Percentiles rank a stretch among this genome's conserved stretches.
These are phyloP conservation scores for Lymantria monacha DNA, from an alignment of 2,888 invertebrate genomes.

Conservation along the genomic window DNA sequence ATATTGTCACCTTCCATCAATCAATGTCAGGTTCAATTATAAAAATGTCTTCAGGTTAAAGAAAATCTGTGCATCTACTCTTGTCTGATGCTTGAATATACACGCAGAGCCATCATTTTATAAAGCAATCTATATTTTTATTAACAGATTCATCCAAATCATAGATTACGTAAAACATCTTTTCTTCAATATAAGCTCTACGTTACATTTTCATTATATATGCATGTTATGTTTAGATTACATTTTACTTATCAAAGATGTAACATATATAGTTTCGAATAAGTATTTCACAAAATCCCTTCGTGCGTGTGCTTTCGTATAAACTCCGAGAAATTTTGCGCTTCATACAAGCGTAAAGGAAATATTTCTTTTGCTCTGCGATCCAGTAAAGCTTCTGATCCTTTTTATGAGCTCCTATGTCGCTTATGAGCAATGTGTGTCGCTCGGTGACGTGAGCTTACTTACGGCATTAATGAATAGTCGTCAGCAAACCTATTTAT, in stretches of 20 bases:
- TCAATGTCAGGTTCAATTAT: no score
- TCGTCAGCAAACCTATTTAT: neutral
- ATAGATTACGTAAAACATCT: no score
- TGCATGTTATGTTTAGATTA: neutral
- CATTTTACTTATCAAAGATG: neutral
- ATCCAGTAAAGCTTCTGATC: slow-evolving; percentile 64
- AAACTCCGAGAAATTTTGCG: slow-evolving; percentile 45
- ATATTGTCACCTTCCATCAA: no score
- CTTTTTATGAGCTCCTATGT: slow-evolving; percentile 63
- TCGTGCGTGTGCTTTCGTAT: slow-evolving; percentile 51
- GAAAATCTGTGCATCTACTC: no score
- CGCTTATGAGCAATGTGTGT: slow-evolving; percentile 62
- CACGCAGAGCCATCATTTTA: no score
- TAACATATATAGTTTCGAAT: slow-evolving; percentile 18
- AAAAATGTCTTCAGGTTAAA: no score
- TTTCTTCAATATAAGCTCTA: no score
- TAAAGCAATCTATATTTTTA: no score
- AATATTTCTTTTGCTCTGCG: slow-evolving; percentile 65
- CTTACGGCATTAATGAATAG: slow-evolving; percentile 39
- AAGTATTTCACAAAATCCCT: slow-evolving; percentile 48
- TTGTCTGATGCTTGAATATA: no score
- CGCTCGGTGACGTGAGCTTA: slow-evolving; percentile 41
- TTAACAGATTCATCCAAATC: no score
- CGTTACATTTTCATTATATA: no score
- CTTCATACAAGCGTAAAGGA: slow-evolving; percentile 51